Conservation (phyloP, 2,113 vertebrate genomes). For the Carassius auratus region DNA sequence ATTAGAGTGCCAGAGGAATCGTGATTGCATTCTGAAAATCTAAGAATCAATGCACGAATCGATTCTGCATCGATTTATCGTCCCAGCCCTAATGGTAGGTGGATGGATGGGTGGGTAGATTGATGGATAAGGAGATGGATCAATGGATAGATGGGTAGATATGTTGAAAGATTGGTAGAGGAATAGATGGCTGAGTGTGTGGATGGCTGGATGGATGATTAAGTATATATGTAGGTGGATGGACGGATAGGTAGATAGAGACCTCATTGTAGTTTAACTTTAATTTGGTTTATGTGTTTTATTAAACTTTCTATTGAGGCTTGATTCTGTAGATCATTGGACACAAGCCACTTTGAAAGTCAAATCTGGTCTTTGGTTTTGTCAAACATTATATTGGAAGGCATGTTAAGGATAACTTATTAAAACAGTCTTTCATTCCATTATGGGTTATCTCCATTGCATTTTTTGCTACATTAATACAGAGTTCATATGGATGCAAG, state of each 20-base stretch:
- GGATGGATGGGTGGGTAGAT: no score
- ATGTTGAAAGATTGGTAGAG: no score
- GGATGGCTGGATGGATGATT: no score
- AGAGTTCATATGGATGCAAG: background rate
- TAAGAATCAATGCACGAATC: no score
- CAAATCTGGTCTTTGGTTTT: conserved; percentile 33
- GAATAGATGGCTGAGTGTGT: no score
- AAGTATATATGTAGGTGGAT: no score
- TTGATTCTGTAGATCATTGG: background rate
- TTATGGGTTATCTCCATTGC: background rate
- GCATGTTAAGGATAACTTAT: background rate
- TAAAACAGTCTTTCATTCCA: conserved; percentile 4
- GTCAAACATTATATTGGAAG: conserved; percentile 19
- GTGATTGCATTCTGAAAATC: no score
- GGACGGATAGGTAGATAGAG: background rate
- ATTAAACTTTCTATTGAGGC: background rate
- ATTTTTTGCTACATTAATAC: background rate
- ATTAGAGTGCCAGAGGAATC: no score
- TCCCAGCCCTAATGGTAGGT: no score
- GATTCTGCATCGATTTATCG: no score
- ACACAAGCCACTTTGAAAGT: conserved; percentile 12
- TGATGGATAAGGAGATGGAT: no score
- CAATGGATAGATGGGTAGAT: no score
- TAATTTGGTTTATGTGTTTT: background rate
- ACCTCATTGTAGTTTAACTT: background rate